Evolutionary conservation across 2,113 vertebrate genomes (phyloP).

Genomic region (Rhea pennata): DNA sequence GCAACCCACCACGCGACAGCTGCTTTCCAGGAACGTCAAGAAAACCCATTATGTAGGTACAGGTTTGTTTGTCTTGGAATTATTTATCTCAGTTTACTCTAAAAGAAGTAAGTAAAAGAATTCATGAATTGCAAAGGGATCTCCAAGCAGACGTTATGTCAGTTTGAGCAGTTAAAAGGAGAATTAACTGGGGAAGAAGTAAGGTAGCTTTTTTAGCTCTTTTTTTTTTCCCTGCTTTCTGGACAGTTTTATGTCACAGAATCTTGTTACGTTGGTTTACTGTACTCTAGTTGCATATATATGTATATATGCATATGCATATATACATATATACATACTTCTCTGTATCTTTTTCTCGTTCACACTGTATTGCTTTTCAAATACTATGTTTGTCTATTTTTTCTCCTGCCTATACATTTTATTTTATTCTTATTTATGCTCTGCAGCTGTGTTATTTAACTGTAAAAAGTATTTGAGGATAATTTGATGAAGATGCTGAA

Average conservation of each 20-base stretch:
- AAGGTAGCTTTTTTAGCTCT: background rate
- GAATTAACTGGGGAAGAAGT: background rate
- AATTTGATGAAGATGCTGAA: background rate
- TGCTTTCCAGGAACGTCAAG: background rate
- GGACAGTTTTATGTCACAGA: background rate
- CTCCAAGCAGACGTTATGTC: background rate
- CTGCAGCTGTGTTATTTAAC: background rate
- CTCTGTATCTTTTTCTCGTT: background rate
- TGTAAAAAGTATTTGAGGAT: background rate
- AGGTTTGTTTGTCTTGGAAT: background rate
- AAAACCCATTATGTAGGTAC: fast-evolving
- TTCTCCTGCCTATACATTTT: background rate
- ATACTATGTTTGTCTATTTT: background rate
- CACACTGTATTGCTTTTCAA: background rate
- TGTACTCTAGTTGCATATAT: background rate
- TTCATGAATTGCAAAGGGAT: background rate
- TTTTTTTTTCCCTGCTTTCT: background rate
- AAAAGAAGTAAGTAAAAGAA: background rate
- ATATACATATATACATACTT: background rate
- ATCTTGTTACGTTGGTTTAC: background rate
- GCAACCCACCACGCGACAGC: background rate
- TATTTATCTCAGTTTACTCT: background rate
- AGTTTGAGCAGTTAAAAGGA: background rate
- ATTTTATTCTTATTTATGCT: background rate
- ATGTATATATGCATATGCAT: background rate